A percentile compares a stretch with the other conserved stretches of the same genome.
phyloP scores from a whole-genome alignment of 2,113 vertebrate species.

The Carassius gibelio region DNA sequence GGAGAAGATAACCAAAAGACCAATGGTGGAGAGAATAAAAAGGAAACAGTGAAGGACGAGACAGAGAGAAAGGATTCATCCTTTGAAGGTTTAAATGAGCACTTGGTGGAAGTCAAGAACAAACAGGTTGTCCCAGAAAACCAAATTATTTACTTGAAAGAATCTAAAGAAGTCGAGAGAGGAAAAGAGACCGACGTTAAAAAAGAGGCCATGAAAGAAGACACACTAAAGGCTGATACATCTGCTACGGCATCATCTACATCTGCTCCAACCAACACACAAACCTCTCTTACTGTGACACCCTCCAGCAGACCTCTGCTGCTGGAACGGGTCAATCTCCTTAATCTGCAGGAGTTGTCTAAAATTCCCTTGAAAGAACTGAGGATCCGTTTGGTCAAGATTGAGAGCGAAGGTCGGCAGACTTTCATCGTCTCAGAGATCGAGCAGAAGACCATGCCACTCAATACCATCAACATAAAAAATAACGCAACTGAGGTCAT shows the following conservation, averaged over 20 bases:
- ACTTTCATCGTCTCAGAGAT: constrained; percentile 84
- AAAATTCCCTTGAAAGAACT: constrained; percentile 85
- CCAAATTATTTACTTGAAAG: not conserved
- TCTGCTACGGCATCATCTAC: constrained; percentile 32
- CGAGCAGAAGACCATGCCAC: constrained; percentile 73
- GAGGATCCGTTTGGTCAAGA: constrained; percentile 85
- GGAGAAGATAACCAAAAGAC: constrained; percentile 37
- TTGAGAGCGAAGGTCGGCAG: constrained; percentile 80
- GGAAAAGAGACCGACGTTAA: constrained; percentile 9
- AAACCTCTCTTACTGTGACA: constrained; percentile 48
- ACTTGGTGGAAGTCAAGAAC: not conserved
- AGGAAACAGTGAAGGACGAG: constrained; percentile 36
- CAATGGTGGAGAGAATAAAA: constrained; percentile 31
- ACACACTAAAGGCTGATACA: not conserved
- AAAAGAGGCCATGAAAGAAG: not conserved
- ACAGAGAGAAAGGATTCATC: not conserved
- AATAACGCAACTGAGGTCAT: constrained; percentile 81
- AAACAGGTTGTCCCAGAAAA: not conserved
- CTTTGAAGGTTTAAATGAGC: not conserved
- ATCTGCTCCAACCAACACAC: constrained; percentile 48
- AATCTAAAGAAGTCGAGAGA: not conserved
- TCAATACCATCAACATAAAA: constrained; percentile 79
- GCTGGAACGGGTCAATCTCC: constrained; percentile 73
- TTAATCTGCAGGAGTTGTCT: constrained; percentile 81
- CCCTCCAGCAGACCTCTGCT: constrained; percentile 23